Percentiles rank a stretch among this genome's conserved stretches.
Evolutionary conservation across 1,140 invertebrate species (phyloP).

Genomic region (Dufourea novaeangliae): DNA sequence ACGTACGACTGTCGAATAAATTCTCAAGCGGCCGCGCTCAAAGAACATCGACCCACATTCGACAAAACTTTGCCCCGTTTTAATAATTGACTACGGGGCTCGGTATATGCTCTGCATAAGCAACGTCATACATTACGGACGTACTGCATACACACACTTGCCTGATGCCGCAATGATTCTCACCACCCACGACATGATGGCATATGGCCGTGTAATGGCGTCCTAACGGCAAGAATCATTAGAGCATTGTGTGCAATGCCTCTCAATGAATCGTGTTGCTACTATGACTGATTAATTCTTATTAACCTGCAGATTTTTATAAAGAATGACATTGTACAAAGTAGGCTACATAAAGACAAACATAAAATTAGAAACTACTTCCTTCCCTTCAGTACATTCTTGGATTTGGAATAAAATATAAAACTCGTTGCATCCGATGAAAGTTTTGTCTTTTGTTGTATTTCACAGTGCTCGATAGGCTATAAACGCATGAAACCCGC

Average conservation of each 20-base stretch:
- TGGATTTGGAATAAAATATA: no score
- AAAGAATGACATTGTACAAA: no score
- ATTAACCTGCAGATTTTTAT: no score
- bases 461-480: no score
- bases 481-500: no score
- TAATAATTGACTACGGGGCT: conserved; percentile 28
- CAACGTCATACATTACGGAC: not conserved
- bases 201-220: not conserved
- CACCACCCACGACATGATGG: not conserved
- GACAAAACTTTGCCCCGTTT: conserved; percentile 25
- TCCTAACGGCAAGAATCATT: conserved; percentile 4
- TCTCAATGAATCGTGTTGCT: conserved; percentile 1
- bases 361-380: no score
- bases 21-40: not conserved
- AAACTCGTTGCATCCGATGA: no score
- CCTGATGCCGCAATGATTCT: not conserved
- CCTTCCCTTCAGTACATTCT: no score
- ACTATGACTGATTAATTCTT: conserved; percentile 1
- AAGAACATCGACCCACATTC: conserved; percentile 18
- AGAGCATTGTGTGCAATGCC: not conserved
- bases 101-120: not conserved
- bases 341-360: no score
- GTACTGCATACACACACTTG: not conserved
- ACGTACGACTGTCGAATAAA: conserved; percentile 22
- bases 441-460: no score